These are phyloP conservation scores for Cheumatopsyche charites DNA, from an alignment of 1,140 invertebrate species.

Conservation along the genomic window DNA sequence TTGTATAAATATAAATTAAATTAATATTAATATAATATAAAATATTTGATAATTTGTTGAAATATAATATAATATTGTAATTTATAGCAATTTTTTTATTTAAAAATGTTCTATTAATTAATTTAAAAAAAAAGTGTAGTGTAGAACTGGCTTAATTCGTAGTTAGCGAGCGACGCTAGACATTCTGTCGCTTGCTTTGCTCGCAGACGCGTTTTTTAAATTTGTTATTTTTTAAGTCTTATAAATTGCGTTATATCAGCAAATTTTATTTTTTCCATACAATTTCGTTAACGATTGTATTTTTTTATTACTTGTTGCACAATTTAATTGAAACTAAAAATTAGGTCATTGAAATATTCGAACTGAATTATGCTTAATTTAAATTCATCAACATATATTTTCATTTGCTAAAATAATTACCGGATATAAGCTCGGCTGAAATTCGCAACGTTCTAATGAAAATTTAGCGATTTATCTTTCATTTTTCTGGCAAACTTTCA, in stretches of 20 bases:
- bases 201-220: conserved; percentile 14
- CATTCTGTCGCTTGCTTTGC: conserved; percentile 30
- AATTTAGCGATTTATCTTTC: not conserved
- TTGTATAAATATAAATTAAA: too few relatives aligned
- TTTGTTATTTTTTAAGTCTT: conserved; percentile 2
- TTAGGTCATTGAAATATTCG: not conserved
- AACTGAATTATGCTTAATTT: too few relatives aligned
- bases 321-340: not conserved
- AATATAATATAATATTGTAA: too few relatives aligned
- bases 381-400: not conserved
- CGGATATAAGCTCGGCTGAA: not conserved
- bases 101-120: too few relatives aligned
- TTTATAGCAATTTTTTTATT: too few relatives aligned
- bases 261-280: too few relatives aligned
- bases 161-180: conserved; percentile 12
- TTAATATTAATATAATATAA: too few relatives aligned
- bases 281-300: too few relatives aligned
- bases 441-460: not conserved
- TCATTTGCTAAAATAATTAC: not conserved
- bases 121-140: not conserved
- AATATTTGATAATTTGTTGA: too few relatives aligned
- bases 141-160: not conserved
- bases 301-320: too few relatives aligned
- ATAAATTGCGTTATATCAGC: too few relatives aligned
- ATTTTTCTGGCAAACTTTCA: not conserved